These are phyloP conservation scores for Agrotis segetum DNA, from an alignment of 2,888 invertebrate genomes.

Conservation along the genomic window DNA sequence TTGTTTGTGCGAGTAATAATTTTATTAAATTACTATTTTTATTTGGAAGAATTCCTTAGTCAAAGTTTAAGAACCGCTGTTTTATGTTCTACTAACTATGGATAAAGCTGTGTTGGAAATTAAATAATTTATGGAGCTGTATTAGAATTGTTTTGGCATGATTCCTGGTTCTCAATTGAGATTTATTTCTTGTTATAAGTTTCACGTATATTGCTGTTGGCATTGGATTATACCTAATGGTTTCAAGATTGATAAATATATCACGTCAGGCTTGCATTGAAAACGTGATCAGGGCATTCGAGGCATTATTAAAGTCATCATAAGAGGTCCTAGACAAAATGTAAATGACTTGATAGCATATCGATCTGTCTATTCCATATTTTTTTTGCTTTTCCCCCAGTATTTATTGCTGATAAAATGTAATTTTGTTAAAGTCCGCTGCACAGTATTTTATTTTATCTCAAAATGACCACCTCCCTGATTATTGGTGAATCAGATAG, in stretches of 20 bases:
- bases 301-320: background rate
- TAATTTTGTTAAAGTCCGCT: too few relatives aligned
- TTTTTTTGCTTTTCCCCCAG: too few relatives aligned
- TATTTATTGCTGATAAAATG: too few relatives aligned
- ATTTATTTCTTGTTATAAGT: slow-evolving; percentile 41
- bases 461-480: too few relatives aligned
- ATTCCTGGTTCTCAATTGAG: slow-evolving; percentile 49
- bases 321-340: too few relatives aligned
- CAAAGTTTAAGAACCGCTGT: background rate
- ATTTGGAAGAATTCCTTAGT: too few relatives aligned
- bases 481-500: too few relatives aligned
- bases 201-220: slow-evolving; percentile 19
- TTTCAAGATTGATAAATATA: slow-evolving; percentile 18
- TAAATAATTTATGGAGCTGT: slow-evolving; percentile 46
- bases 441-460: too few relatives aligned
- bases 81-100: slow-evolving; percentile 15
- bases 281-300: background rate
- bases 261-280: background rate
- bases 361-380: too few relatives aligned
- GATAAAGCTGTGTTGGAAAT: background rate
- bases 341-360: too few relatives aligned
- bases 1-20: too few relatives aligned
- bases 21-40: too few relatives aligned
- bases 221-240: slow-evolving; percentile 34
- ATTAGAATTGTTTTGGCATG: slow-evolving; percentile 57